These are phyloP conservation scores for Lordiphosa stackelbergi DNA, from an alignment of 1,140 invertebrate species.

Conservation along the genomic window DNA sequence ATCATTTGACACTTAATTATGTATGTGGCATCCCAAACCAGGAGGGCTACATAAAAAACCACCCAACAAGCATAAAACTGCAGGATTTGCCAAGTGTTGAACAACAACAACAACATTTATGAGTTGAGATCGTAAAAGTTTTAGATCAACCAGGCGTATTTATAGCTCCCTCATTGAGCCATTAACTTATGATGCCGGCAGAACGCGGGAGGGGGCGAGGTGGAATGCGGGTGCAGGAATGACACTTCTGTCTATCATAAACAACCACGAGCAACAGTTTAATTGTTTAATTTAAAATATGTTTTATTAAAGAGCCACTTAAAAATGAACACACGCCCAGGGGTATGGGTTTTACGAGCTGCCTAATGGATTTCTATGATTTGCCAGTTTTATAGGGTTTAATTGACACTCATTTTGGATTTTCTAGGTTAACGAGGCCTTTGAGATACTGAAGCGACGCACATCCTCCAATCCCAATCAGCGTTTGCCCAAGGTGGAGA, in stretches of 20 bases:
- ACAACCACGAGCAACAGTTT: slow-evolving; percentile 52
- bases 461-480: slow-evolving; percentile 97
- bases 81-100: slow-evolving; percentile 64
- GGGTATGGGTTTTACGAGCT: slow-evolving; percentile 42
- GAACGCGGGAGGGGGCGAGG: neutral
- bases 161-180: slow-evolving; percentile 62
- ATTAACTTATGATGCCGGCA: slow-evolving; percentile 36
- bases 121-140: slow-evolving; percentile 64
- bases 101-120: slow-evolving; percentile 55
- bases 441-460: slow-evolving; percentile 94
- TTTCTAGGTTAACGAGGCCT: slow-evolving; percentile 96
- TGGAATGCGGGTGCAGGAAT: neutral
- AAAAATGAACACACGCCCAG: slow-evolving; percentile 25
- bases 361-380: slow-evolving; percentile 68
- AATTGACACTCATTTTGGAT: slow-evolving; percentile 44
- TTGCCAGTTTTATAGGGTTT: slow-evolving; percentile 39
- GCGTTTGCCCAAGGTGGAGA: slow-evolving; percentile 97
- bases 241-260: slow-evolving; percentile 42
- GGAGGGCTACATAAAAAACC: slow-evolving; percentile 28
- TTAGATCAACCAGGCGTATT: slow-evolving; percentile 46
- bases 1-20: slow-evolving; percentile 27
- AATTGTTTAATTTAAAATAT: slow-evolving; percentile 75
- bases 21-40: slow-evolving; percentile 4
- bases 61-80: slow-evolving; percentile 54
- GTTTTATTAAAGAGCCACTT: slow-evolving; percentile 74